Base-by-base conservation (phyloP, 2,888 invertebrate species). In the Caenorhabditis uteleia region DNA sequence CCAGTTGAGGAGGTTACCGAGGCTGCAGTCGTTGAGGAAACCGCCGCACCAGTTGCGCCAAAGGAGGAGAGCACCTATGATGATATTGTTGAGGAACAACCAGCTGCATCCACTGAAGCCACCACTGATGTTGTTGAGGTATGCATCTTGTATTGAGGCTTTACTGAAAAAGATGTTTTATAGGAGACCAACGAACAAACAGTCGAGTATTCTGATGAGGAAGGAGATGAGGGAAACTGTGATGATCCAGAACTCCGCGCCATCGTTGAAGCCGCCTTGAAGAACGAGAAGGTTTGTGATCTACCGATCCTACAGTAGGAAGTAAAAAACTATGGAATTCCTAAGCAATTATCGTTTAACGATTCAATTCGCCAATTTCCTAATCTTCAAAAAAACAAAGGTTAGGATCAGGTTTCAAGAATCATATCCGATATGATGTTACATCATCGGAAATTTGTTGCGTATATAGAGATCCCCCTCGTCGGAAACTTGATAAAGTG, bases 191-290 rank as follows among this genome's bases (percentile, higher is more conserved):
- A 61, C 49, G 68, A 65, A 14, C 20, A 42, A 23, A 54, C 65
- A n/a, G 65, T 55, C 44, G 70, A 70, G 43, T 68, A 68, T 55
- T 67, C 58, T 36, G 67, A 72, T 10, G 72, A 72, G 29, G 72
- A 61, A 14, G 65, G 60, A 38, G 75, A 75, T 43, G 75, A 75
- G 51, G 75, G 75, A 48, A 79, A 74, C 70, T 80, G 80, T 66
- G 80, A 81, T 36, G 79, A 81, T 61, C 70, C 74, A 29, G 81
- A 81, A 40, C 68, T 82, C 43, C 67, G 64, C 45, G 54, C 70
- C 43, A 74, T 76, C 48, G 76, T 76, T 29, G 73, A 73, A 49
- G 54, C 43, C 29, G 64, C 74, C n/a, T 53, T 74, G 42, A 55
- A 57, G 39, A 51, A 44, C 34, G 64, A 72, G 57, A 69, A 69